These are phyloP conservation scores for Neomorphus geoffroyi DNA, from an alignment of 2,797 vertebrate genomes.

Conservation along the genomic window DNA sequence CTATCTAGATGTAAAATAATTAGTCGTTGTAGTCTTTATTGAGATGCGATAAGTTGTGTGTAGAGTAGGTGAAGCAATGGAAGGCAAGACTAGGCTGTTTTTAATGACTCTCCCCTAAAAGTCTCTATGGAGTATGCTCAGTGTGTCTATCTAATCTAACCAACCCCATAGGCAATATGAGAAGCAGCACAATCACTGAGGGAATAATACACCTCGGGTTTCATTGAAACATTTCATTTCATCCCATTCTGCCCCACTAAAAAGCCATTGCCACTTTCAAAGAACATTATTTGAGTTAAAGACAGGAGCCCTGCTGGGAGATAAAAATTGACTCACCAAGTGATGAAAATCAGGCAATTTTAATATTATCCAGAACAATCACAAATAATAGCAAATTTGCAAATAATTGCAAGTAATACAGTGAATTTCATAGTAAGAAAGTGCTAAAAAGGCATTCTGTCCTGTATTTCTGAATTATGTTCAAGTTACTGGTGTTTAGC, in stretches of 20 bases:
- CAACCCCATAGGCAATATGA: background rate
- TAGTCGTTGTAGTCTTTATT: background rate
- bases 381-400: background rate
- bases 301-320: background rate
- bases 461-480: background rate
- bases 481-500: background rate
- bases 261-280: background rate
- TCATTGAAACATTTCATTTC: conserved; percentile 15
- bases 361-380: background rate
- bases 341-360: background rate
- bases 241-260: background rate
- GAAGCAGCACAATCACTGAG: background rate
- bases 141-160: background rate
- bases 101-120: background rate
- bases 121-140: background rate
- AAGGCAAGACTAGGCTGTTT: background rate
- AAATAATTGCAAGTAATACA: background rate
- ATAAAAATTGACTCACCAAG: background rate
- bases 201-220: background rate
- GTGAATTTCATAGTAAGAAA: background rate
- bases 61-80: background rate
- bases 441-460: background rate
- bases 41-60: background rate
- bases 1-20: background rate
- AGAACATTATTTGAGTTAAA: background rate